phyloP scores from a whole-genome alignment of 2,888 invertebrate species.

The Parnassius orleans region DNA sequence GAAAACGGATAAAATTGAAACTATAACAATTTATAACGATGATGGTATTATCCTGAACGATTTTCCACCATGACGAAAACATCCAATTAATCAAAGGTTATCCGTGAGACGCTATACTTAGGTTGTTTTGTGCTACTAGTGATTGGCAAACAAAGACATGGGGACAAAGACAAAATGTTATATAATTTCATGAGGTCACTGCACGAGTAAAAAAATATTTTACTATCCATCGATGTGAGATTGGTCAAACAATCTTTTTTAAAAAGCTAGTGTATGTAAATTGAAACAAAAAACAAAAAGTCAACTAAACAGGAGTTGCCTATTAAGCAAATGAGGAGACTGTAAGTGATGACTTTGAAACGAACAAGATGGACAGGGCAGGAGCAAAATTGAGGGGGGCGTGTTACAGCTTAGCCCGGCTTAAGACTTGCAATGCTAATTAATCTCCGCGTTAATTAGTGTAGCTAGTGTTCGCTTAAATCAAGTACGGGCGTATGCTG shows the following conservation, averaged over 20 bases:
- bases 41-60: too few species aligned
- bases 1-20: too few species aligned
- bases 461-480: slow-evolving; percentile 56
- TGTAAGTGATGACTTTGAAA: slow-evolving; percentile 30
- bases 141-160: too few species aligned
- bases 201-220: too few species aligned
- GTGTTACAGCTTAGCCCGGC: slow-evolving; percentile 29
- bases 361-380: slow-evolving; percentile 36
- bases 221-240: background rate
- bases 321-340: slow-evolving; percentile 26
- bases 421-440: slow-evolving; percentile 66
- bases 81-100: too few species aligned
- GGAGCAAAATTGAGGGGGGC: slow-evolving; percentile 42
- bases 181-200: too few species aligned
- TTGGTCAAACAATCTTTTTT: slow-evolving; percentile 4
- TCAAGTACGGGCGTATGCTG: slow-evolving; percentile 38
- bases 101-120: too few species aligned
- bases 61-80: too few species aligned
- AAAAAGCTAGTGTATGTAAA: slow-evolving; percentile 17
- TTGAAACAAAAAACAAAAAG: slow-evolving; percentile 17
- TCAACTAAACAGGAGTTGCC: slow-evolving; percentile 18
- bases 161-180: too few species aligned
- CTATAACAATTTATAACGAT: too few species aligned
- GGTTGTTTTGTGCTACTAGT: too few species aligned
- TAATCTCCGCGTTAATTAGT: slow-evolving; percentile 72